Evolutionary conservation across 35 echinoderm and acorn worm species (phyloP).

Genomic region (Strongylocentrotus purpuratus): DNA sequence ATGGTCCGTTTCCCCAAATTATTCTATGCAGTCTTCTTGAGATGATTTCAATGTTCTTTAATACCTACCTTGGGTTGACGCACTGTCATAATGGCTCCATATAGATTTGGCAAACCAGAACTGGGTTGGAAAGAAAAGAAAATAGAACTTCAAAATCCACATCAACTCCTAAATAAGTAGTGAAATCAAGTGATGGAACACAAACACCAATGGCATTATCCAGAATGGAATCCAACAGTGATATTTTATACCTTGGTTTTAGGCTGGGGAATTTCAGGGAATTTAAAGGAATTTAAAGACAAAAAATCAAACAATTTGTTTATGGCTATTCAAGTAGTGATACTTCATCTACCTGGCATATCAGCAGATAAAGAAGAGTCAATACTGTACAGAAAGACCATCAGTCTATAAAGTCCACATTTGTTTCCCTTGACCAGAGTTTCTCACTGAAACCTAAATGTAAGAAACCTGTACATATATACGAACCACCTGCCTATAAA

Average conservation of each 20-base stretch:
- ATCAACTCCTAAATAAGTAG: neutral
- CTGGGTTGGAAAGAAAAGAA: conserved; percentile 32
- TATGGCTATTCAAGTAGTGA: too few relatives aligned
- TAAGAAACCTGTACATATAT: too few relatives aligned
- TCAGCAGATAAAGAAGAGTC: too few relatives aligned
- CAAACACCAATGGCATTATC: neutral
- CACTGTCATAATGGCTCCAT: conserved; percentile 67
- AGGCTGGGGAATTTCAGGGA: neutral
- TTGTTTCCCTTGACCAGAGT: too few relatives aligned
- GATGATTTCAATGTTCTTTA: neutral
- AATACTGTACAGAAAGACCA: too few relatives aligned
- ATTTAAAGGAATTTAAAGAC: neutral
- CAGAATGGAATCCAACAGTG: too few relatives aligned
- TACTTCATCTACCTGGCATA: too few relatives aligned
- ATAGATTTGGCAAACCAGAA: conserved; percentile 67
- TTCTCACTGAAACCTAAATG: too few relatives aligned
- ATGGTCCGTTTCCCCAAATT: neutral
- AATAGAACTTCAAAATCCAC: neutral
- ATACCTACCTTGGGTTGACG: conserved; percentile 56
- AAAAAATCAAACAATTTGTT: too few relatives aligned
- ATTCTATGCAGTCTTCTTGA: neutral
- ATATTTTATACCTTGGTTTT: neutral
- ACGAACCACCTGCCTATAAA: too few relatives aligned
- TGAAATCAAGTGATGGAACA: neutral
- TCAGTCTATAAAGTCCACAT: too few relatives aligned